These are phyloP conservation scores for Mobula birostris DNA, from an alignment of 2,113 vertebrate species.

Conservation along the genomic window DNA sequence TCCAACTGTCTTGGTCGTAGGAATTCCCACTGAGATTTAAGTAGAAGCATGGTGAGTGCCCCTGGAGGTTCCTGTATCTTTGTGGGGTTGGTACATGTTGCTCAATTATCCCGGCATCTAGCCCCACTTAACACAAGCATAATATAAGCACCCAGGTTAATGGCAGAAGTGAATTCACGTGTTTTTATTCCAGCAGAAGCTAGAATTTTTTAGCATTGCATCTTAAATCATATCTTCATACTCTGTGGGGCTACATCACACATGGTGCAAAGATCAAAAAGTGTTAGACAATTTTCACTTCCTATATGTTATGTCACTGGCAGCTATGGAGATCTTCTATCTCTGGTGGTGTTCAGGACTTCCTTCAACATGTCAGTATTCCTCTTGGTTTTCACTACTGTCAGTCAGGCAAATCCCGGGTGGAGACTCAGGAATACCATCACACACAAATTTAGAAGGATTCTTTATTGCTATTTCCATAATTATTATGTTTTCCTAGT, in stretches of 20 bases:
- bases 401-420: too few species aligned
- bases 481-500: too few species aligned
- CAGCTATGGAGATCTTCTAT: too few species aligned
- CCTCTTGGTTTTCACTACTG: too few species aligned
- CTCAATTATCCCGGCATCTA: not conserved
- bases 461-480: too few species aligned
- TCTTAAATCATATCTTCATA: not conserved
- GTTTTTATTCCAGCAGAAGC: not conserved
- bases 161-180: not conserved
- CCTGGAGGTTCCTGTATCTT: not conserved
- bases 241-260: not conserved
- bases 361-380: too few species aligned
- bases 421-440: too few species aligned
- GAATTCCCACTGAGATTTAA: not conserved
- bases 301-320: too few species aligned
- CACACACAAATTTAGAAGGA: too few species aligned
- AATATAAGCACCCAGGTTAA: not conserved
- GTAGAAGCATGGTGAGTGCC: not conserved
- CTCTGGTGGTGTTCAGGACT: too few species aligned
- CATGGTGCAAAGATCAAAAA: not conserved
- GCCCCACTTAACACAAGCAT: not conserved
- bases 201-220: not conserved
- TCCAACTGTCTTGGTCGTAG: not conserved
- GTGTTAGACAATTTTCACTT: not conserved
- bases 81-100: not conserved